Percentiles rank a stretch among this genome's conserved stretches.
Evolutionary conservation across 2,888 invertebrate species (phyloP).

Genomic region (Ypsolopha sequella): DNA sequence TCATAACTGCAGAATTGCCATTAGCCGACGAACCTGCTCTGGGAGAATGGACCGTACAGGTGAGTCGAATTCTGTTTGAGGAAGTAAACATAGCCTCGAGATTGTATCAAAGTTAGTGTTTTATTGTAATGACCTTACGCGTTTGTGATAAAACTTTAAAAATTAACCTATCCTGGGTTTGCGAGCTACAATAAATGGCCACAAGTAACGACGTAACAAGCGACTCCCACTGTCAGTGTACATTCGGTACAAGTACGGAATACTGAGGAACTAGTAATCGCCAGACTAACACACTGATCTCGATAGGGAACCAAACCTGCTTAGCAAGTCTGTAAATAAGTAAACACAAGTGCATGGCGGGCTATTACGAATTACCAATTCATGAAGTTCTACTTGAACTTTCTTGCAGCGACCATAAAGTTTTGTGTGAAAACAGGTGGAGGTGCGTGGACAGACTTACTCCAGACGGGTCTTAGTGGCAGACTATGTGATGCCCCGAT

Average conservation of each 20-base stretch:
- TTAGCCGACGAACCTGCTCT: constrained; percentile 87
- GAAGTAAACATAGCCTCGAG: too few relatives aligned
- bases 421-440: constrained; percentile 32
- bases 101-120: too few relatives aligned
- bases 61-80: constrained; percentile 10
- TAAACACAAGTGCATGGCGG: not conserved
- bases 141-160: too few relatives aligned
- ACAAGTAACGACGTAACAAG: too few relatives aligned
- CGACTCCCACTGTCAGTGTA: too few relatives aligned
- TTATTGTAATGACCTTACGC: too few relatives aligned
- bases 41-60: constrained; percentile 89
- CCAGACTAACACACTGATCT: constrained; percentile 5
- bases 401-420: not conserved
- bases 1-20: constrained; percentile 81
- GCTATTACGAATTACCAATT: not conserved
- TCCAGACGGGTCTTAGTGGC: constrained; percentile 85
- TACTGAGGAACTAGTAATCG: too few relatives aligned
- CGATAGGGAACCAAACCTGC: constrained; percentile 2
- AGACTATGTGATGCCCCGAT: constrained; percentile 94
- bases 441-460: constrained; percentile 69
- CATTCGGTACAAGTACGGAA: too few relatives aligned
- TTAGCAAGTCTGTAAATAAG: not conserved
- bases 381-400: not conserved
- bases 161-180: too few relatives aligned
- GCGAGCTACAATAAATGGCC: too few relatives aligned